Evolutionary conservation across 2,888 invertebrate genomes (phyloP), one percentile per base, ranked within the genome.

Genomic region (Sisyra terminalis): DNA sequence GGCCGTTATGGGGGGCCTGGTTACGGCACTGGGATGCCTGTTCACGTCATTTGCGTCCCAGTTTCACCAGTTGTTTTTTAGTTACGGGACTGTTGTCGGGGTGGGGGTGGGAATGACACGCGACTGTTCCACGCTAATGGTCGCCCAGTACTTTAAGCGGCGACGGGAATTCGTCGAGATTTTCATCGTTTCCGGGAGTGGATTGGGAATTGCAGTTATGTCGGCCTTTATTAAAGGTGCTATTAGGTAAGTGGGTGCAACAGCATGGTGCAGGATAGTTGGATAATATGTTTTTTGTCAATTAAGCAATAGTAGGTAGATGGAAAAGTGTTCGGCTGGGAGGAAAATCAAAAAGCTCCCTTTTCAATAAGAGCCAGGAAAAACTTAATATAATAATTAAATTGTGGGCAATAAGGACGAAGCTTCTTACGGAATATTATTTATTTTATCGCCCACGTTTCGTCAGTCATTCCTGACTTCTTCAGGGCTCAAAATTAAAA

Each of bases 41-140:
- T 89, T 89, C 66, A 84, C 88, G 7, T 87, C 87, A 45, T 90
- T 89, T 60, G 88, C 88, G 45, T 79, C 83, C 45, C 83, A 88
- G 63, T 84, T 86, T 58, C 87, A 88, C 64, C 89, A 90, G 60
- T 70, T 88, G 46, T 86, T 85, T 69, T 82, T 88, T 72, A 86
- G 86, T 61, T 87, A 88, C 69, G 75, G 75, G 40, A 73, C 74
- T 42, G 74, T 76, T 44, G 73, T 76, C 36, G 85, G 86, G 30
- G 75, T 87, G 42, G 89, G 89, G 44, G 85, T 86, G 44, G 86
- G 87, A 31, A 72, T 89, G 59, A 86, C 86, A 5, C 65, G 87
- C 48, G 87, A 86, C 61, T 86, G 87, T 54, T 83, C 86, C 15
- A 85, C 85, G 34, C 65, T 89, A 52, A 88, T 89, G 85, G 83